Evolutionary conservation across 2,113 vertebrate species (phyloP).

Genomic region (Mungos mungo): DNA sequence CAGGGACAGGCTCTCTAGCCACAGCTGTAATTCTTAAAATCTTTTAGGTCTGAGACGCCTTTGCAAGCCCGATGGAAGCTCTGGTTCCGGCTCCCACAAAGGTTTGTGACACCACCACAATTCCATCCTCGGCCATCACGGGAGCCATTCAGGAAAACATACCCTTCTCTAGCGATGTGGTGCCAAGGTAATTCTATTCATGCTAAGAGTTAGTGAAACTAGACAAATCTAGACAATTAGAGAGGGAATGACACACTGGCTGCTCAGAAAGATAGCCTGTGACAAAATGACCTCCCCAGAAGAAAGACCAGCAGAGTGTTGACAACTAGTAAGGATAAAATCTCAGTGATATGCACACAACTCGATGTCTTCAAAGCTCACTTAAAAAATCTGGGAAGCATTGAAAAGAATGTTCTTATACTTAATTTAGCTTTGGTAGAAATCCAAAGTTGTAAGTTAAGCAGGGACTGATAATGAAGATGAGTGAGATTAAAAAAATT

Average conservation of each 20-base stretch:
- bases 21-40: not conserved
- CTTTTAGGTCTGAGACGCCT: not conserved
- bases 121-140: not conserved
- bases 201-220: not conserved
- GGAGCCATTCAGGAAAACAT: not conserved
- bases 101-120: not conserved
- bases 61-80: not conserved
- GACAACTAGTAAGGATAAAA: not conserved
- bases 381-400: not conserved
- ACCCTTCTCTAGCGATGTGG: not conserved
- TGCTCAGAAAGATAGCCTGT: not conserved
- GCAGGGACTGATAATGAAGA: constrained; percentile 10
- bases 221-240: not conserved
- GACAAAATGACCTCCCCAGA: constrained; percentile 21
- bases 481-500: not conserved
- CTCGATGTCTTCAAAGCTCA: not conserved
- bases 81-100: not conserved
- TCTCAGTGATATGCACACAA: not conserved
- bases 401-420: not conserved
- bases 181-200: not conserved
- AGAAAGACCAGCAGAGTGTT: not conserved
- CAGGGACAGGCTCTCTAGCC: not conserved
- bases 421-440: not conserved
- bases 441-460: constrained; percentile 4
- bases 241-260: not conserved